These are phyloP conservation scores for Orgyia antiqua DNA, from an alignment of 2,888 invertebrate genomes.

Conservation along the genomic window DNA sequence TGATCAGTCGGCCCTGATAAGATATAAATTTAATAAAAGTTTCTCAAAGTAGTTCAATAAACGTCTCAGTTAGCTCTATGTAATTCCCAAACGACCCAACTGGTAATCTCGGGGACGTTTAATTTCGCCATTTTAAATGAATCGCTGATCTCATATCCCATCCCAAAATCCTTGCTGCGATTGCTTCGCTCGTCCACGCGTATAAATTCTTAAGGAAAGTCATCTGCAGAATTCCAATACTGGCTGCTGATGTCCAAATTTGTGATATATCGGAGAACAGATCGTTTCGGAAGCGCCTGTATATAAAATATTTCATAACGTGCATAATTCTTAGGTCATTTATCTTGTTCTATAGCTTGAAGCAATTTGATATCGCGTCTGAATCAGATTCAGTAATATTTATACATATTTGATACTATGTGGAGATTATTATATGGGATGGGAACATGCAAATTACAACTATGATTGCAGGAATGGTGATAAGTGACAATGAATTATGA, in stretches of 20 bases:
- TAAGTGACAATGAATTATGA: too few species aligned
- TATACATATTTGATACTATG: too few species aligned
- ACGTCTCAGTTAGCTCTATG: constrained; percentile 51
- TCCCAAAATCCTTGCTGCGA: constrained; percentile 42
- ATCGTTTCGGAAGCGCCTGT: constrained; percentile 50
- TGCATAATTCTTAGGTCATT: constrained; percentile 39
- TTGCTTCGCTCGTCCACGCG: constrained; percentile 40
- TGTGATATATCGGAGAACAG: constrained; percentile 65
- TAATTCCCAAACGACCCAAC: constrained; percentile 48
- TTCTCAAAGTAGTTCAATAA: constrained; percentile 49
- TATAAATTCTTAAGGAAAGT: constrained; percentile 59
- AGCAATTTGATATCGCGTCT: too few species aligned
- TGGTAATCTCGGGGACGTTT: constrained; percentile 58
- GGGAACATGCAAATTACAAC: too few species aligned
- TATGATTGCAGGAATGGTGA: too few species aligned
- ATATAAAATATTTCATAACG: constrained; percentile 73
- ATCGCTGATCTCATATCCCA: constrained; percentile 54
- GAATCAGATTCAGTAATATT: too few species aligned
- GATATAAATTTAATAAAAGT: constrained; percentile 46
- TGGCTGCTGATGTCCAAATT: constrained; percentile 63
- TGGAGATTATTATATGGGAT: too few species aligned
- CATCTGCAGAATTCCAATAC: constrained; percentile 67
- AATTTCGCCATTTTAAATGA: constrained; percentile 63
- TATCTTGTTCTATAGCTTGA: too few species aligned
- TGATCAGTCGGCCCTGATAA: constrained; percentile 32